These are phyloP conservation scores for Siphamia tubifer DNA, from an alignment of 2,113 vertebrate genomes.

Conservation along the genomic window DNA sequence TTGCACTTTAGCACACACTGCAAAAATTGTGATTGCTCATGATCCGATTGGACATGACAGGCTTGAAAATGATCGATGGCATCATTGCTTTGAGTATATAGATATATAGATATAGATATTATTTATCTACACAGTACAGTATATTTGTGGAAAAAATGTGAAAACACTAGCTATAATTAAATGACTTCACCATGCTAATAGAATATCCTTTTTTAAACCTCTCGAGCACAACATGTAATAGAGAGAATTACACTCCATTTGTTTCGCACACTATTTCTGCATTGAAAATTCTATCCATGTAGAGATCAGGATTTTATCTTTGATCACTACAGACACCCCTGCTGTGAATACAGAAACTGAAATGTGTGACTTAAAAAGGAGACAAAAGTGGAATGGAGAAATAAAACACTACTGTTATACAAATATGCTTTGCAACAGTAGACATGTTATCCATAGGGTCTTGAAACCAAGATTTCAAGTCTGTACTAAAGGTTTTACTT, in stretches of 20 bases:
- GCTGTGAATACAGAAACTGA: constrained; percentile 64
- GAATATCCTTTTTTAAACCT: constrained; percentile 71
- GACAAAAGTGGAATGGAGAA: constrained; percentile 66
- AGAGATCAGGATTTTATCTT: constrained; percentile 49
- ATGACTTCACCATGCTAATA: constrained; percentile 78
- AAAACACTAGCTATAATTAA: constrained; percentile 72
- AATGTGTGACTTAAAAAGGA: constrained; percentile 65
- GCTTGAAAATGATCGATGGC: constrained; percentile 64
- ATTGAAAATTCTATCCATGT: constrained; percentile 52
- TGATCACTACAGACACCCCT: constrained; percentile 48
- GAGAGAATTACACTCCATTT: constrained; percentile 44
- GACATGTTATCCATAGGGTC: constrained; percentile 58
- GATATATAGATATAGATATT: constrained; percentile 77
- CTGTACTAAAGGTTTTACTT: constrained; percentile 45
- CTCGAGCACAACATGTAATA: constrained; percentile 67
- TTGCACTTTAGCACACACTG: constrained; percentile 69
- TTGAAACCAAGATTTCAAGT: constrained; percentile 60
- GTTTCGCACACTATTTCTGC: constrained; percentile 58
- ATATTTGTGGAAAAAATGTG: constrained; percentile 72
- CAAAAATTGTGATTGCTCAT: constrained; percentile 58
- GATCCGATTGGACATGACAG: constrained; percentile 54
- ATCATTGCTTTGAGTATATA: constrained; percentile 78
- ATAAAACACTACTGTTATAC: constrained; percentile 52
- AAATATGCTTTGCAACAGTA: constrained; percentile 48
- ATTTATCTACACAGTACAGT: constrained; percentile 79